These are phyloP conservation scores for Cyclophora punctaria DNA, from an alignment of 2,888 invertebrate genomes.

Conservation along the genomic window DNA sequence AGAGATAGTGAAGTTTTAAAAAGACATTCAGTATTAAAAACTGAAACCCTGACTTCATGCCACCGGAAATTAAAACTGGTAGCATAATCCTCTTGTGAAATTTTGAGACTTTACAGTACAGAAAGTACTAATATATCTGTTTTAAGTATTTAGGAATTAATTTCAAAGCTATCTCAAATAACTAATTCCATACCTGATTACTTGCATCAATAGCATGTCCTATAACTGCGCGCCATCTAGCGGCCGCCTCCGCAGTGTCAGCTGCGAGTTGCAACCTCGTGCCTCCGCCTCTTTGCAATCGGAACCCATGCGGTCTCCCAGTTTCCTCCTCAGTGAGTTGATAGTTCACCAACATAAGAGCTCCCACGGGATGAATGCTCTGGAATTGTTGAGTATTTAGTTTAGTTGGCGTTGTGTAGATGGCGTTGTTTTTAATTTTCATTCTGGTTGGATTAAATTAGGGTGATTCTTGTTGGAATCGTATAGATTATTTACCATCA, in stretches of 20 bases:
- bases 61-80: no score
- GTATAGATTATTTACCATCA: no score
- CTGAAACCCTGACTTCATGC: no score
- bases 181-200: conserved; percentile 69
- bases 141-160: no score
- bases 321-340: conserved; percentile 80
- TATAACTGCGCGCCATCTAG: conserved; percentile 85
- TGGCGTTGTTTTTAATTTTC: conserved; percentile 10
- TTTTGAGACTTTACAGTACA: no score
- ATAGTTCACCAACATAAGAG: conserved; percentile 89
- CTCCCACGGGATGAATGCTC: conserved; percentile 93
- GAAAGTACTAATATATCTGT: no score
- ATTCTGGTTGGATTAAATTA: no score
- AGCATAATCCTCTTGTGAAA: no score
- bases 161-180: background rate
- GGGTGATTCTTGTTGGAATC: no score
- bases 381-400: conserved; percentile 34
- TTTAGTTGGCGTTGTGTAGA: conserved; percentile 11
- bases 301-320: conserved; percentile 81
- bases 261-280: conserved; percentile 86
- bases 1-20: no score
- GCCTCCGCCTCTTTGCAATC: conserved; percentile 81
- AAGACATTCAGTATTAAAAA: no score
- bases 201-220: conserved; percentile 85
- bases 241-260: conserved; percentile 81